Percentiles rank a stretch among this genome's conserved stretches.
Evolutionary conservation across 2,113 vertebrate genomes (phyloP).

Genomic region (Serinus canaria): DNA sequence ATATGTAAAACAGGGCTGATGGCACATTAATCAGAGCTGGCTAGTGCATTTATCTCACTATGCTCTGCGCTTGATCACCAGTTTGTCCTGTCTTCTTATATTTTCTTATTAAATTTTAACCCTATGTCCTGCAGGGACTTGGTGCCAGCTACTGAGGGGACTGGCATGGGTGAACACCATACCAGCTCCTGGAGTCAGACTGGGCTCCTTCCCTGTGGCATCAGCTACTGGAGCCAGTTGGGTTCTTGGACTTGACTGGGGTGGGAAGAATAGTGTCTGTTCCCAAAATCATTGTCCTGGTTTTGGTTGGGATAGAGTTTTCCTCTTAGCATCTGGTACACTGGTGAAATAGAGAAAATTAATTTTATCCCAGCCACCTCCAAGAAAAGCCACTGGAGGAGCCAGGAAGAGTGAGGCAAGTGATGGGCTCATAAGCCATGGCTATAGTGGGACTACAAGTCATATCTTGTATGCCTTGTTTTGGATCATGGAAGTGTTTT

Average conservation of each 20-base stretch:
- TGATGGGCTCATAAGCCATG: background rate
- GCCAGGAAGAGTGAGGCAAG: rapidly evolving
- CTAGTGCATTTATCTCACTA: background rate
- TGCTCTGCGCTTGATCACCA: background rate
- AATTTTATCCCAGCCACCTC: too few relatives aligned
- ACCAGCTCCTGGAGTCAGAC: background rate
- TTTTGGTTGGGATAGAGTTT: background rate
- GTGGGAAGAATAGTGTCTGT: background rate
- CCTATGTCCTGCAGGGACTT: background rate
- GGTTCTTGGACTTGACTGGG: background rate
- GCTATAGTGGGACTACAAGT: rapidly evolving
- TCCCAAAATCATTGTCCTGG: background rate
- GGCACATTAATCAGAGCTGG: background rate
- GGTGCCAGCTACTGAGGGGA: background rate
- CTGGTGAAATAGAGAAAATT: background rate
- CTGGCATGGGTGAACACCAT: rapidly evolving
- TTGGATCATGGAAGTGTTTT: rapidly evolving
- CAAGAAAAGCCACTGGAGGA: background rate
- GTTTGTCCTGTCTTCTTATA: background rate
- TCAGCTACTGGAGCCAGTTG: rapidly evolving
- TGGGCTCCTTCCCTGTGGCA: too few relatives aligned
- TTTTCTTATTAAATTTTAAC: background rate
- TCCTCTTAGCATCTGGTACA: background rate
- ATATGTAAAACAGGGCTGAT: background rate
- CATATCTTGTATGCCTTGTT: rapidly evolving